Conservation (phyloP, 2,113 vertebrate species). For the Jaculus jaculus region DNA sequence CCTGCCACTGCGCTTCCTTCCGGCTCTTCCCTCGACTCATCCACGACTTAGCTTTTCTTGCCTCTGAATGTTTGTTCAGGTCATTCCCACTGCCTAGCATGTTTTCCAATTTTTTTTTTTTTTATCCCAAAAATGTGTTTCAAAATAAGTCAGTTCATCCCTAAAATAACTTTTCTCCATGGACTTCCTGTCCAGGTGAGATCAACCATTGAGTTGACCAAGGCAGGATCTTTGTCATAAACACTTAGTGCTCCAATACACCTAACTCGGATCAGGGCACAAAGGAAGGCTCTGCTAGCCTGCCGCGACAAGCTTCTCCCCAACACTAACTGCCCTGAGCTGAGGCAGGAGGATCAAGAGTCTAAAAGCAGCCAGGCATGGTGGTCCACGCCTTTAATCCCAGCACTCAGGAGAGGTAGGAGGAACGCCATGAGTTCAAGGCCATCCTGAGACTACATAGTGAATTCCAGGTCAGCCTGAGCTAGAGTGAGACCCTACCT, state of each 20-base stretch:
- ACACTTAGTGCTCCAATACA: background rate
- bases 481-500: too few species aligned
- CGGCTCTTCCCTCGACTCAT: background rate
- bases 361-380: too few species aligned
- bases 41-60: rapidly evolving
- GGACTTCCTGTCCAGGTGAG: background rate
- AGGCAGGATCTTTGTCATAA: background rate
- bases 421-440: too few species aligned
- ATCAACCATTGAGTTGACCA: background rate
- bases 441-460: too few species aligned
- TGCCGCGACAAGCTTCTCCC: background rate
- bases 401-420: too few species aligned
- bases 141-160: background rate
- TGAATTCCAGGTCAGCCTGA: too few species aligned
- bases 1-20: background rate
- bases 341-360: background rate
- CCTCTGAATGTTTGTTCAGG: background rate
- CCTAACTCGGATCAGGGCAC: background rate
- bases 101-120: background rate
- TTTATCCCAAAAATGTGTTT: background rate
- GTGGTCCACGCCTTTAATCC: too few species aligned
- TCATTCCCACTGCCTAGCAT: background rate
- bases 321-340: background rate
- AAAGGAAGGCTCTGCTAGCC: background rate
- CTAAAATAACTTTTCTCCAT: background rate